phyloP scores from a whole-genome alignment of 2,888 invertebrate genomes.

The Idaea aversata region DNA sequence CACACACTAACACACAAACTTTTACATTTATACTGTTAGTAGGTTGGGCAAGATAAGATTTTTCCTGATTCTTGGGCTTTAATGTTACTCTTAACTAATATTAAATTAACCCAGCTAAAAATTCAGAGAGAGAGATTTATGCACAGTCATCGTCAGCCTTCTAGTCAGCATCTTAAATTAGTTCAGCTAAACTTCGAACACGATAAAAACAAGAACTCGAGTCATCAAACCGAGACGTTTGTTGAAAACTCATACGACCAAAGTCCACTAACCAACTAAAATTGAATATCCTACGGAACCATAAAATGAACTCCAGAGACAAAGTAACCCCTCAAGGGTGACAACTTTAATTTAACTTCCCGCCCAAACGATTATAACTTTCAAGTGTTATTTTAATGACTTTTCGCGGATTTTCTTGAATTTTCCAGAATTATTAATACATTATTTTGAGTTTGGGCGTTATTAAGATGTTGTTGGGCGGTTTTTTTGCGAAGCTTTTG shows the following conservation, averaged over 20 bases:
- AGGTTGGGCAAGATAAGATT: too few species aligned
- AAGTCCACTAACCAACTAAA: constrained; percentile 4
- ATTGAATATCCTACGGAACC: constrained; percentile 33
- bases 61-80: too few species aligned
- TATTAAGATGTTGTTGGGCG: background rate
- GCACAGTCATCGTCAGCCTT: too few species aligned
- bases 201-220: background rate
- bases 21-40: too few species aligned
- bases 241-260: background rate
- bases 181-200: background rate
- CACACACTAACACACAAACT: too few species aligned
- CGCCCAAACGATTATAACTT: constrained; percentile 67
- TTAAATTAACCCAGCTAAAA: too few species aligned
- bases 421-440: background rate
- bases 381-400: constrained; percentile 73
- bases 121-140: too few species aligned
- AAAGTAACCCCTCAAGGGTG: constrained; percentile 47
- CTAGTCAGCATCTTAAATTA: too few species aligned
- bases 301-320: constrained; percentile 23
- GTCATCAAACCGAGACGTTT: background rate
- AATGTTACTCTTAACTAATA: too few species aligned
- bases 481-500: background rate
- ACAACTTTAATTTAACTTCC: constrained; percentile 73
- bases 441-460: background rate
- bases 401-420: constrained; percentile 55